Base-by-base conservation (phyloP, 2,113 vertebrate species). In the Chloebia gouldiae region DNA sequence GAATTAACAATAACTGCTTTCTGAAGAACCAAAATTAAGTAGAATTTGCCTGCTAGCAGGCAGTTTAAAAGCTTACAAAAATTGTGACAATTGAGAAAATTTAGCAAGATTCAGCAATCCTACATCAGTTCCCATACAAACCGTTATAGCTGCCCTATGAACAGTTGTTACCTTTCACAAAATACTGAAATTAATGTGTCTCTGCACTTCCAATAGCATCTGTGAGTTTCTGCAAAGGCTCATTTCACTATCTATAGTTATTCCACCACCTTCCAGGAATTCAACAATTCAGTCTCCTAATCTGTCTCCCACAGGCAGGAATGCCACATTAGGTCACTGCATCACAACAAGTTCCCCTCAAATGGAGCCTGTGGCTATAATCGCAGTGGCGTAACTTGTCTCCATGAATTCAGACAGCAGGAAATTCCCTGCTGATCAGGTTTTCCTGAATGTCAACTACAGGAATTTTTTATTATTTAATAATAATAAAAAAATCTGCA, bases 391-490 rank as follows among this genome's bases (percentile, higher is more conserved):
- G 33, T 84, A 95, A 95, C 80, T 86, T 59, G 86, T 95, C 94
- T 92, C 91, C 88, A 73, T 6, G 23, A 94, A 82, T 92, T 97
- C 94, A 97, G 96, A 97, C 96, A 92, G 93, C 96, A 97, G 96
- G 96, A 97, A 97, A 97, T 96, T 96, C 95, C 94, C 92, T 81
- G 65, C 93, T 97, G 96, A 97, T 95, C 96, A 96, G 86, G 95
- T 91, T 78, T 96, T 97, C 96, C 97, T 94, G 95, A 82, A 97
- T 94, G 91, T 89, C 94, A 97, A 94, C 78, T 73, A 86, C 91
- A 94, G 89, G 77, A 91, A 89, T 92, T 78, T 88, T 64, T 64
- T 53, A 53, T 64, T 79, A 42, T 79, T 64, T 85, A 91, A 81
- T 86, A 94, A 83, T 27, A 44, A 44, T 44, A 78, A 63, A 77